Percentiles rank a stretch among this genome's conserved stretches.
Conservation (phyloP, 2,888 invertebrate species). For the Digitonthophagus gazella region DNA sequence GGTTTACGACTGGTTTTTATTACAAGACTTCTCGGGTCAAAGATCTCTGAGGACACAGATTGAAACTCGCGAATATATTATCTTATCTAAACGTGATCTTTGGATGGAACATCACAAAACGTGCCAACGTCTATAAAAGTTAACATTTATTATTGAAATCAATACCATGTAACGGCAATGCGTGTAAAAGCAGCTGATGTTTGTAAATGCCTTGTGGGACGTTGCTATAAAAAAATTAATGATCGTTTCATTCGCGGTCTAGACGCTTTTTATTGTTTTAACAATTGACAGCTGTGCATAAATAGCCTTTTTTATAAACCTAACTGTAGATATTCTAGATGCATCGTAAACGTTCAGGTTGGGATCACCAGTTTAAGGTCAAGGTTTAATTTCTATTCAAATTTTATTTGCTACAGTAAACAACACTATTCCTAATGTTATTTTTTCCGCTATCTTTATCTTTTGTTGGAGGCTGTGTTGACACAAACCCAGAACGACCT, state of each 20-base stretch:
- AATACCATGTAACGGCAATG: neutral
- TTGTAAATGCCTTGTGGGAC: conserved; percentile 5
- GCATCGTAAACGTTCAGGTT: no score
- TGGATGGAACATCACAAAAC: neutral
- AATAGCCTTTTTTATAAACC: neutral
- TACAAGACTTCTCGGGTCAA: neutral
- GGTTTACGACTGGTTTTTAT: neutral
- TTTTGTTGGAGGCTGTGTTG: neutral
- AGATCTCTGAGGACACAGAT: neutral
- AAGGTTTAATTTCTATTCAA: no score
- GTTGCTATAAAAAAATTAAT: conserved; percentile 11
- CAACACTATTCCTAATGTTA: neutral
- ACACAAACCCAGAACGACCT: neutral
- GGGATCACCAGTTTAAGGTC: no score
- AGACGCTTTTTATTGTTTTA: conserved; percentile 15
- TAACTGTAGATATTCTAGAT: neutral
- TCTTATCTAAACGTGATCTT: neutral
- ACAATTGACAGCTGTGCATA: conserved; percentile 4
- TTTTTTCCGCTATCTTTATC: neutral
- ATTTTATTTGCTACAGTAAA: no score
- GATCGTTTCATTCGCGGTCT: conserved; percentile 11
- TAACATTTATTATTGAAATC: neutral
- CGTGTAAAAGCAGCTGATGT: neutral
- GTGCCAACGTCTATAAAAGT: neutral
- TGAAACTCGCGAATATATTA: neutral